Conservation (phyloP, 2,797 vertebrate genomes). For the Malurus splendens region DNA sequence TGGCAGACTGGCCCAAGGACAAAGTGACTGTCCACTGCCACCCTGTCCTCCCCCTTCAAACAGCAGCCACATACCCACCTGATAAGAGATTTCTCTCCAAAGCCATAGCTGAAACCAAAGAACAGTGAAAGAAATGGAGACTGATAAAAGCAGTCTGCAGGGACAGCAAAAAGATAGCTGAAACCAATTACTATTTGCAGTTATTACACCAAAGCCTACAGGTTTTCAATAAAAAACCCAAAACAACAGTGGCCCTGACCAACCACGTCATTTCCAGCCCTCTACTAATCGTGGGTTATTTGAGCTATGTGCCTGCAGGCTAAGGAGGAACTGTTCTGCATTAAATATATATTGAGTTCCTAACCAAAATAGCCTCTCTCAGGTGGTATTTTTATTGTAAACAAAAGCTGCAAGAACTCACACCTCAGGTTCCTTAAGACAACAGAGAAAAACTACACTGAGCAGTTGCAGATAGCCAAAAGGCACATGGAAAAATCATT, state of each 20-base stretch:
- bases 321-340: neutral
- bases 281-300: neutral
- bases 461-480: neutral
- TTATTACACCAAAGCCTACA: neutral
- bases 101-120: neutral
- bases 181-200: neutral
- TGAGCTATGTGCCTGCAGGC: neutral
- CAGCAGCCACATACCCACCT: fast-evolving
- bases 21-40: neutral
- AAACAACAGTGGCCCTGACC: neutral
- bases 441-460: neutral
- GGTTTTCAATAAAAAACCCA: neutral
- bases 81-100: neutral
- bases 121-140: neutral
- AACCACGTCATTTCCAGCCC: neutral
- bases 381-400: neutral
- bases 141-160: neutral
- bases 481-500: neutral
- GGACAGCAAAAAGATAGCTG: neutral
- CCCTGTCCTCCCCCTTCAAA: neutral
- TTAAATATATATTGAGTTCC: neutral
- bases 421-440: neutral
- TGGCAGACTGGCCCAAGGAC: neutral
- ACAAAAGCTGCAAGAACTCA: neutral
- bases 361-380: neutral